Conservation (phyloP, 2,113 vertebrate genomes). For the Pseudorasbora parva region DNA sequence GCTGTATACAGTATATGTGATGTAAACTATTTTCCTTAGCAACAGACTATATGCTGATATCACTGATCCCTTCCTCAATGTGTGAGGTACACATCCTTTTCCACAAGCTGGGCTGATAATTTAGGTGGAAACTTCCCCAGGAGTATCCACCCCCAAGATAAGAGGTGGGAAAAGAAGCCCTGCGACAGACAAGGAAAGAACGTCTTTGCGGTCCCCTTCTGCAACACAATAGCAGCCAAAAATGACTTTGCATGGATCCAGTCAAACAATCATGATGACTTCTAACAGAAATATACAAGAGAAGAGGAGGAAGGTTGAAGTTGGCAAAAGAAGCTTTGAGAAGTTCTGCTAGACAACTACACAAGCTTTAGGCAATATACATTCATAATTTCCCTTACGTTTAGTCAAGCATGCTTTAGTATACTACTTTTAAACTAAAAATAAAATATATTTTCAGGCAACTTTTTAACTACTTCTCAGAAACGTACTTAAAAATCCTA, state of each 20-base stretch:
- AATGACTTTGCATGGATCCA: slow-evolving; percentile 49
- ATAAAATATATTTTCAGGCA: no score
- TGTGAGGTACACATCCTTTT: slow-evolving; percentile 51
- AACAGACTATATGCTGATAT: background rate
- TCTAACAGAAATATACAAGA: background rate
- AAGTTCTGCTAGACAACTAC: background rate
- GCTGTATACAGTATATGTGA: background rate
- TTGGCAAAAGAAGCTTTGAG: background rate
- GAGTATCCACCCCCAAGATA: slow-evolving; percentile 46
- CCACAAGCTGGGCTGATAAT: slow-evolving; percentile 39
- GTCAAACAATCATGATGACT: slow-evolving; percentile 45
- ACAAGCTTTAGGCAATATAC: background rate
- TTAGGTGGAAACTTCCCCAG: slow-evolving; percentile 19
- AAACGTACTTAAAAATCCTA: no score
- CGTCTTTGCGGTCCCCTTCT: slow-evolving; percentile 27
- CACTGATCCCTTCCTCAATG: slow-evolving; percentile 3
- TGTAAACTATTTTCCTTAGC: background rate
- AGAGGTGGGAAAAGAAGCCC: slow-evolving; percentile 44
- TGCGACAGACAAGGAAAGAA: slow-evolving; percentile 39
- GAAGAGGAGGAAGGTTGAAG: background rate
- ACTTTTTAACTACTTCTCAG: no score
- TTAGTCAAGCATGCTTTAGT: no score
- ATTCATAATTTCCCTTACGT: background rate
- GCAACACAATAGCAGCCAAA: slow-evolving; percentile 33
- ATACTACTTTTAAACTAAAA: no score